phyloP scores from a whole-genome alignment of 2,113 vertebrate genomes.

The Rhynchomys soricoides region DNA sequence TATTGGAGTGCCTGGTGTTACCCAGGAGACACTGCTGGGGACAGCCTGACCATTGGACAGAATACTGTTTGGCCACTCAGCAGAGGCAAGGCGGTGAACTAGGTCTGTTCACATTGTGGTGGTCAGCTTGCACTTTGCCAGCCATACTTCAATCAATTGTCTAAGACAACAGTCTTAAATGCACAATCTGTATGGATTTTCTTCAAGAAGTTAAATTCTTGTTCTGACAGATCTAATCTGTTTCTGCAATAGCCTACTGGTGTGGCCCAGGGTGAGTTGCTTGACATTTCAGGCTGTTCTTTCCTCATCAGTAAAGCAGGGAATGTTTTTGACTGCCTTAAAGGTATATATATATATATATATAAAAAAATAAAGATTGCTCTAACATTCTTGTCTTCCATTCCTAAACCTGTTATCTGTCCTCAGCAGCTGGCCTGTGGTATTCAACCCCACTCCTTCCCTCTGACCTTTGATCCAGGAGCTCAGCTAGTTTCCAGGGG shows the following conservation, averaged over 20 bases:
- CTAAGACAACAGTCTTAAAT: neutral
- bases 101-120: neutral
- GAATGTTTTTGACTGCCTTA: too few relatives aligned
- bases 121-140: neutral
- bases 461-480: neutral
- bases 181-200: neutral
- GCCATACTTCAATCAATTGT: neutral
- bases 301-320: neutral
- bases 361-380: neutral
- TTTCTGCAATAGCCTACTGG: neutral
- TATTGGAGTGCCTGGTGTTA: neutral
- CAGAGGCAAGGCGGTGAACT: neutral
- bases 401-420: neutral
- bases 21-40: neutral
- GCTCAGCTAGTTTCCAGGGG: conserved; percentile 12
- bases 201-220: neutral
- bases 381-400: neutral
- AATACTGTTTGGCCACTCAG: neutral
- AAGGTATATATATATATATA: too few relatives aligned
- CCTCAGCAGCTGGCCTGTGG: neutral
- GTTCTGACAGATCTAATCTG: neutral
- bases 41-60: neutral
- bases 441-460: neutral
- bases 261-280: neutral
- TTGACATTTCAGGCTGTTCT: neutral